Evolutionary conservation across 2,113 vertebrate species (phyloP).

Genomic region (Brachypodius melanocephalos): DNA sequence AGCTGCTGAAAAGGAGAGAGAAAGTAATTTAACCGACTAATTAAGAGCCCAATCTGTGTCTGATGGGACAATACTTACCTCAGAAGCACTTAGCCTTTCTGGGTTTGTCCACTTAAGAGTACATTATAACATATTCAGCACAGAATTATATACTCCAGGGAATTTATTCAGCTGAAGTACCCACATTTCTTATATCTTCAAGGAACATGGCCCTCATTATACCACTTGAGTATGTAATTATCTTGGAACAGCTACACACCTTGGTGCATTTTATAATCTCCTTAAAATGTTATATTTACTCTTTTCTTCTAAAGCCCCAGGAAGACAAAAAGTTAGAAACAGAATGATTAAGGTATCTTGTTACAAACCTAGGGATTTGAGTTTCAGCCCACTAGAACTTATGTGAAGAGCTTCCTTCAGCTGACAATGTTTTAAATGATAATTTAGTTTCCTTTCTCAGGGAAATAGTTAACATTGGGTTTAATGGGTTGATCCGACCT

Average conservation of each 20-base stretch:
- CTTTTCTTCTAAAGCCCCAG: conserved; percentile 5
- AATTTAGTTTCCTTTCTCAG: neutral
- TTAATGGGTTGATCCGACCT: neutral
- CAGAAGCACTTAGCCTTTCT: conserved; percentile 39
- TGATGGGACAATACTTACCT: conserved; percentile 1
- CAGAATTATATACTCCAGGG: conserved; percentile 16
- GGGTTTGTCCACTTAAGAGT: conserved; percentile 28
- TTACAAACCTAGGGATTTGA: neutral
- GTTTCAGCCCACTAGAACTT: neutral
- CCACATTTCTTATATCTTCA: conserved; percentile 28
- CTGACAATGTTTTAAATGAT: neutral
- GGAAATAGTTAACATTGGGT: neutral
- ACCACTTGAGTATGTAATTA: conserved; percentile 27
- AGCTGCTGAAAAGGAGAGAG: neutral
- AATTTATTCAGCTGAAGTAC: neutral
- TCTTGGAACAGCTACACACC: conserved; percentile 6
- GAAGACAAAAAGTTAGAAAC: neutral
- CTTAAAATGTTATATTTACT: conserved; percentile 25
- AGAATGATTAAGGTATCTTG: neutral
- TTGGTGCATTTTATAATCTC: conserved; percentile 26
- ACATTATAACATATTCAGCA: conserved; percentile 19
- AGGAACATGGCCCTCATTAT: conserved; percentile 14
- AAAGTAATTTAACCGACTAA: conserved; percentile 37
- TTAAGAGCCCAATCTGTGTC: neutral
- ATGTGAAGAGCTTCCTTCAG: neutral